Percentiles rank a stretch among this genome's conserved stretches.
These are phyloP conservation scores for Phymorhynchus buccinoides DNA, from an alignment of 1,140 invertebrate species.

Conservation along the genomic window DNA sequence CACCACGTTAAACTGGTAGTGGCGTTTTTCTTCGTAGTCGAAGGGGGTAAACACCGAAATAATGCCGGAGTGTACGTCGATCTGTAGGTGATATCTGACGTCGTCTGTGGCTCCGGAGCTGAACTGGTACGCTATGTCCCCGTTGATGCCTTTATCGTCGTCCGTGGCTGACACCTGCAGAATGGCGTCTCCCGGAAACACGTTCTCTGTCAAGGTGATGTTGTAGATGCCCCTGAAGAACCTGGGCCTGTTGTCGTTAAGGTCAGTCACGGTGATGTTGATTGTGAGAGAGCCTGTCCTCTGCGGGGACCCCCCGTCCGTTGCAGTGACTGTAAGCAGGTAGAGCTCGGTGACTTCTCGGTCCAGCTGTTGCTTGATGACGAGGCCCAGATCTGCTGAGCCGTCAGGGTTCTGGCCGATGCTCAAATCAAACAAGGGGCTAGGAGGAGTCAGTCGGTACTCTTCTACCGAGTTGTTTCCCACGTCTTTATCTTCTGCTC, in stretches of 20 bases:
- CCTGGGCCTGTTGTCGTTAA: conserved; percentile 74
- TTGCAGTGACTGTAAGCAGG: conserved; percentile 55
- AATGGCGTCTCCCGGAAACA: conserved; percentile 48
- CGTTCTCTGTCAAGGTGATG: conserved; percentile 81
- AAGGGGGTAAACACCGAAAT: conserved; percentile 76
- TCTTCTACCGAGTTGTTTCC: conserved; percentile 51
- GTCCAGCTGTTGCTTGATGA: conserved; percentile 57
- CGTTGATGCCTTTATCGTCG: conserved; percentile 66
- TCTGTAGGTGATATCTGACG: conserved; percentile 87
- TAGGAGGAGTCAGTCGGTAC: conserved; percentile 50
- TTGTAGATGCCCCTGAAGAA: conserved; percentile 59
- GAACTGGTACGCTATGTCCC: conserved; percentile 79
- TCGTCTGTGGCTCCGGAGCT: conserved; percentile 81
- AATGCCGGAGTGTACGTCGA: conserved; percentile 75
- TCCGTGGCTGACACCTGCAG: conserved; percentile 59
- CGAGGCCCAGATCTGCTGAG: conserved; percentile 55
- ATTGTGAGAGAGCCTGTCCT: conserved; percentile 56
- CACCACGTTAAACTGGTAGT: conserved; percentile 56
- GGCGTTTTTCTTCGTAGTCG: conserved; percentile 81
- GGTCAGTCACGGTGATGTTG: conserved; percentile 75
- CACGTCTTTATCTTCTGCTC: conserved; percentile 64
- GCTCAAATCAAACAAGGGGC: conserved; percentile 51
- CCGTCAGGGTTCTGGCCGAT: conserved; percentile 53
- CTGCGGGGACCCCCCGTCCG: conserved; percentile 60
- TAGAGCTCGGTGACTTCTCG: conserved; percentile 59